phyloP scores from a whole-genome alignment of 1,140 invertebrate genomes.

The Popillia japonica region DNA sequence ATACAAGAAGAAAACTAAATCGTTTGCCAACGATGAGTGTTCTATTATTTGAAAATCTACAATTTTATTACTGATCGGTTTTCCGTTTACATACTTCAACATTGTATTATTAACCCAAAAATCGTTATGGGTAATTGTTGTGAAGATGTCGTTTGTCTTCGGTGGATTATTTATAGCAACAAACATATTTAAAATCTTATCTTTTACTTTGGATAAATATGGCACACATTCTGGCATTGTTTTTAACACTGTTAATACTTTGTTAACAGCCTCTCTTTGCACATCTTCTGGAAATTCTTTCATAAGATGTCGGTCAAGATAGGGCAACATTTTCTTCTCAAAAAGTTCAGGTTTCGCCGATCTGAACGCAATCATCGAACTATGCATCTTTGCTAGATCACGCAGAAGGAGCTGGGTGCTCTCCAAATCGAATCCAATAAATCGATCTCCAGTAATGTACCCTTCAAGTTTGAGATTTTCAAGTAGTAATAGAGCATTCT shows the following conservation, averaged over 20 bases:
- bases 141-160: slow-evolving; percentile 43
- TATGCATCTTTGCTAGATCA: slow-evolving; percentile 60
- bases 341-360: slow-evolving; percentile 60
- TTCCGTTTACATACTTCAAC: slow-evolving; percentile 54
- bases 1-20: slow-evolving; percentile 66
- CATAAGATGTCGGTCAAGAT: slow-evolving; percentile 52
- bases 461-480: slow-evolving; percentile 58
- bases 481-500: slow-evolving; percentile 57
- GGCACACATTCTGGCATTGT: slow-evolving; percentile 52
- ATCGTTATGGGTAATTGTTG: slow-evolving; percentile 47
- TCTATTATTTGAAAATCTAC: slow-evolving; percentile 69
- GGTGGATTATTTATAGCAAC: background rate
- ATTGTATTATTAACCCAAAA: slow-evolving; percentile 46
- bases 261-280: slow-evolving; percentile 48
- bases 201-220: slow-evolving; percentile 47
- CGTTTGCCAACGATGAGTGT: slow-evolving; percentile 62
- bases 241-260: slow-evolving; percentile 52
- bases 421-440: slow-evolving; percentile 57
- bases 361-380: slow-evolving; percentile 57
- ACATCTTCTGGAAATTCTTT: slow-evolving; percentile 52
- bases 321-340: slow-evolving; percentile 55
- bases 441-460: slow-evolving; percentile 53
- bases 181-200: slow-evolving; percentile 25
- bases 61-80: slow-evolving; percentile 63
- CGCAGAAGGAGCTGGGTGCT: slow-evolving; percentile 55